A percentile compares a stretch with the other conserved stretches of the same genome.
These are phyloP conservation scores for Amphimallon solstitiale DNA, from an alignment of 2,888 invertebrate species.

Conservation along the genomic window DNA sequence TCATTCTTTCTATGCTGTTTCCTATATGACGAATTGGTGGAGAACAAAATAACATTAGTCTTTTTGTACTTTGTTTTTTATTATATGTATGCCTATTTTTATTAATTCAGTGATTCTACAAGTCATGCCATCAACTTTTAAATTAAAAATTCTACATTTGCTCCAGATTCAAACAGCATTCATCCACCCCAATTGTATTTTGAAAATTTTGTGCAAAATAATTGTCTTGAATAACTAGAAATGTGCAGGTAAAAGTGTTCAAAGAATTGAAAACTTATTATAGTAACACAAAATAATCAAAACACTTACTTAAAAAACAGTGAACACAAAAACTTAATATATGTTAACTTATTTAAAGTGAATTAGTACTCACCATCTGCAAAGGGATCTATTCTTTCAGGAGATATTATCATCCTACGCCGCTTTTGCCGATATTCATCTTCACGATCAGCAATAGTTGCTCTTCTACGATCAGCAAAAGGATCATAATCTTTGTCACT, in stretches of 20 bases:
- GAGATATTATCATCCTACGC: slow-evolving; percentile 93
- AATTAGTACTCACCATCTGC: slow-evolving; percentile 84
- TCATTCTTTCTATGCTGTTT: slow-evolving; percentile 37
- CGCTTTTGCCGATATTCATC: slow-evolving; percentile 95
- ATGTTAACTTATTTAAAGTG: slow-evolving; percentile 1
- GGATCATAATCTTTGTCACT: slow-evolving; percentile 94
- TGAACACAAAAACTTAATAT: slow-evolving; percentile 15
- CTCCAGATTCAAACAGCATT: slow-evolving; percentile 52
- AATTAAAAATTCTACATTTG: slow-evolving; percentile 37
- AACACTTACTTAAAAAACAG: slow-evolving; percentile 31
- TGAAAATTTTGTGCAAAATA: slow-evolving; percentile 35
- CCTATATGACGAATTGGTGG: slow-evolving; percentile 45
- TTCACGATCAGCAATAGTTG: slow-evolving; percentile 95
- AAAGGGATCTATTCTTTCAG: slow-evolving; percentile 97
- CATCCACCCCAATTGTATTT: slow-evolving; percentile 55
- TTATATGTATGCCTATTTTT: slow-evolving; percentile 34
- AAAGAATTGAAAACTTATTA: neutral
- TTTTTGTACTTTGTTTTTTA: slow-evolving; percentile 44
- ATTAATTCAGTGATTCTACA: slow-evolving; percentile 33
- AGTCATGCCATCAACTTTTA: slow-evolving; percentile 33
- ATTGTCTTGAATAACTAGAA: neutral
- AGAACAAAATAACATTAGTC: slow-evolving; percentile 55
- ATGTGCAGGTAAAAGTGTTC: too few species aligned
- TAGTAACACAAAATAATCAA: slow-evolving; percentile 32
- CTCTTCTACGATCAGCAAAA: slow-evolving; percentile 89